phyloP scores from a whole-genome alignment of 92 coral and sea anemone species.

The Porites cylindrica region DNA sequence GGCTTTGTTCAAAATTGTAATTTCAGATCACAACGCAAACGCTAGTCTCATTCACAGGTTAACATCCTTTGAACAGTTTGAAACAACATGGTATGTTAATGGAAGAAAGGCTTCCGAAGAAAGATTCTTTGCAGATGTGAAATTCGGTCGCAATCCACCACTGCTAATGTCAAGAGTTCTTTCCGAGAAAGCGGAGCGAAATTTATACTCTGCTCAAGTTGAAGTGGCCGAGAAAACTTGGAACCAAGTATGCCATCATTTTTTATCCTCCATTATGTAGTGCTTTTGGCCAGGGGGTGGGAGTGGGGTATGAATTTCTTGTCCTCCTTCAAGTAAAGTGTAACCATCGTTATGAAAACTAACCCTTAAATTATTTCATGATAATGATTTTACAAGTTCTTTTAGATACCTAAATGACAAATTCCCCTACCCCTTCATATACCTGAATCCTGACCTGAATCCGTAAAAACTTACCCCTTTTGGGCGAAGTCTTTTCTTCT shows the following conservation, averaged over 20 bases:
- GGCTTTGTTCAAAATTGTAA: conserved; percentile 16
- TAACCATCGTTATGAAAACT: no score
- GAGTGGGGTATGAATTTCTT: neutral
- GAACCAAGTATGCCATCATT: conserved; percentile 54
- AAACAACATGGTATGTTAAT: conserved; percentile 55
- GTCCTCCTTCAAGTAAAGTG: no score
- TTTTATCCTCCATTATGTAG: neutral
- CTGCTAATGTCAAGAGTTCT: conserved; percentile 56
- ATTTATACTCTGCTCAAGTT: conserved; percentile 68
- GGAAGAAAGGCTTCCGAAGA: conserved; percentile 39
- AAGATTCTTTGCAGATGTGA: conserved; percentile 51
- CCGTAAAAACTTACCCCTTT: no score
- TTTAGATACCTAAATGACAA: no score
- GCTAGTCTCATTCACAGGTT: conserved; percentile 14
- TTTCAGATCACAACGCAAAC: conserved; percentile 12
- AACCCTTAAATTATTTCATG: no score
- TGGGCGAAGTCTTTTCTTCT: no score
- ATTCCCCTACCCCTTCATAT: no score
- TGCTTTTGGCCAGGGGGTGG: neutral
- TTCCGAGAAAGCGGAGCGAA: conserved; percentile 40
- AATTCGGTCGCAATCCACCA: conserved; percentile 34
- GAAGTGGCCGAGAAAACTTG: conserved; percentile 48
- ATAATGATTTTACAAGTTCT: no score
- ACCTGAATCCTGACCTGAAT: no score
- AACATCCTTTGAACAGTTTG: conserved; percentile 15